Percentiles rank a stretch among this genome's conserved stretches.
These are phyloP conservation scores for Cactoblastis cactorum DNA, from an alignment of 2,888 invertebrate genomes.

Conservation along the genomic window DNA sequence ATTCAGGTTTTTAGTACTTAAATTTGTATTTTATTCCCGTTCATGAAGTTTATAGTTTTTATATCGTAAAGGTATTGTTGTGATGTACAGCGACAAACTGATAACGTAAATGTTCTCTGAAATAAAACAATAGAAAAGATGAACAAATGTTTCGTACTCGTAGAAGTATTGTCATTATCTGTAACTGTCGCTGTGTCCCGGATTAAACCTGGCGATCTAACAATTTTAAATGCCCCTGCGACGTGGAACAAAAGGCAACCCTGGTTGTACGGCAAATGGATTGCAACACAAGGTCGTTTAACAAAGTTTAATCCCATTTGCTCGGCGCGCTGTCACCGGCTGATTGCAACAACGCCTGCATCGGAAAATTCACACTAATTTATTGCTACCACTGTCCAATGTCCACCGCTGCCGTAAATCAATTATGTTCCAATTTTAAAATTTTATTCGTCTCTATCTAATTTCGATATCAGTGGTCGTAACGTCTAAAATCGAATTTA, in stretches of 20 bases:
- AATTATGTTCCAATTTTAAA: conserved; percentile 13
- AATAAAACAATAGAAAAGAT: background rate
- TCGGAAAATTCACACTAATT: conserved; percentile 55
- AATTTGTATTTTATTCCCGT: too few species aligned
- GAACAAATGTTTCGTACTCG: background rate
- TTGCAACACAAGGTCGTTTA: conserved; percentile 71
- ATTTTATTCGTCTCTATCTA: conserved; percentile 22
- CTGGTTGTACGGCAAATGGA: conserved; percentile 58
- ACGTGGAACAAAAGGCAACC: conserved; percentile 8
- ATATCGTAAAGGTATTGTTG: too few species aligned
- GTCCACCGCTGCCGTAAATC: conserved; percentile 17
- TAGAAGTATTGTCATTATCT: conserved; percentile 2
- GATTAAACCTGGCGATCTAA: conserved; percentile 13
- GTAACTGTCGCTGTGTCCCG: conserved; percentile 9
- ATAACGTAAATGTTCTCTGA: background rate
- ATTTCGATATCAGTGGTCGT: conserved; percentile 9
- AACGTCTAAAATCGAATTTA: conserved; percentile 24
- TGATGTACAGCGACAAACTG: too few species aligned
- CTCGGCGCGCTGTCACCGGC: conserved; percentile 53
- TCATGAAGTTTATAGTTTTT: too few species aligned
- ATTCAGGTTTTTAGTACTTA: too few species aligned
- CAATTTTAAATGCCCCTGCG: conserved; percentile 10
- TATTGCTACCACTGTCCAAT: conserved; percentile 36
- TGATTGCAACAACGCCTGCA: conserved; percentile 54
- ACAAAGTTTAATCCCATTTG: conserved; percentile 74